Conservation (phyloP, 2,797 vertebrate genomes). For the Karalla daura region DNA sequence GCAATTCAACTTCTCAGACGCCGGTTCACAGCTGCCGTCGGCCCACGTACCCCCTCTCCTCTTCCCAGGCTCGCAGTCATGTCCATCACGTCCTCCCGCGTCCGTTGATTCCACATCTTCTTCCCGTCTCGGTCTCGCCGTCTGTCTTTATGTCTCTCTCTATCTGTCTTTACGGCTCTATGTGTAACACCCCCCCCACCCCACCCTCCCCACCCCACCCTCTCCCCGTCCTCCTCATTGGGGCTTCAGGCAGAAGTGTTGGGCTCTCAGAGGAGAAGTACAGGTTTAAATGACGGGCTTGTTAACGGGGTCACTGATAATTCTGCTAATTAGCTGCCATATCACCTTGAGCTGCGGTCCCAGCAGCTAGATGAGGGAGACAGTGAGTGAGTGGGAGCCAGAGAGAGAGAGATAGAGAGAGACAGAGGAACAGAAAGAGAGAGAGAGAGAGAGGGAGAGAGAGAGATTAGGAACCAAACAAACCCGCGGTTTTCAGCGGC, state of each 20-base stretch:
- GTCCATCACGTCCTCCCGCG: constrained; percentile 26
- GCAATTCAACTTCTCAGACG: constrained; percentile 42
- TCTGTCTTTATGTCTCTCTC: constrained; percentile 36
- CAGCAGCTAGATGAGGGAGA: constrained; percentile 63
- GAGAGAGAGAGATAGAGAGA: constrained; percentile 4
- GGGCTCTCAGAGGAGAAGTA: constrained; percentile 71
- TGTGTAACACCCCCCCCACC: no score
- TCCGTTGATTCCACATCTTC: constrained; percentile 39
- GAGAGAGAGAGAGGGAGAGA: constrained; percentile 1
- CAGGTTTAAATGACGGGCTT: constrained; percentile 78
- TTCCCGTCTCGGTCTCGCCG: constrained; percentile 15
- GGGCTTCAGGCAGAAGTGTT: constrained; percentile 51
- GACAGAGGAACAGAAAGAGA: constrained; percentile 27
- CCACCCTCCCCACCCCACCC: constrained; percentile 1
- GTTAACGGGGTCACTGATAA: constrained; percentile 82
- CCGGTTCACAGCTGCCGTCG: constrained; percentile 36
- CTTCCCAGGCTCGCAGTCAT: constrained; percentile 10
- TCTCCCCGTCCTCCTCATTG: constrained; percentile 3
- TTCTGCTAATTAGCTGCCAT: constrained; percentile 80
- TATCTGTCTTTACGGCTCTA: constrained; percentile 25
- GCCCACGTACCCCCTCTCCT: constrained; percentile 21
- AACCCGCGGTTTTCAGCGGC: constrained; percentile 8
- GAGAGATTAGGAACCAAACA: constrained; percentile 20
- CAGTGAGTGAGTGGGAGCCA: constrained; percentile 12
- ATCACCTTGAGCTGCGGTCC: constrained; percentile 78